Evolutionary conservation across 2,888 invertebrate genomes (phyloP).

Genomic region (Drosophila kuntzei): DNA sequence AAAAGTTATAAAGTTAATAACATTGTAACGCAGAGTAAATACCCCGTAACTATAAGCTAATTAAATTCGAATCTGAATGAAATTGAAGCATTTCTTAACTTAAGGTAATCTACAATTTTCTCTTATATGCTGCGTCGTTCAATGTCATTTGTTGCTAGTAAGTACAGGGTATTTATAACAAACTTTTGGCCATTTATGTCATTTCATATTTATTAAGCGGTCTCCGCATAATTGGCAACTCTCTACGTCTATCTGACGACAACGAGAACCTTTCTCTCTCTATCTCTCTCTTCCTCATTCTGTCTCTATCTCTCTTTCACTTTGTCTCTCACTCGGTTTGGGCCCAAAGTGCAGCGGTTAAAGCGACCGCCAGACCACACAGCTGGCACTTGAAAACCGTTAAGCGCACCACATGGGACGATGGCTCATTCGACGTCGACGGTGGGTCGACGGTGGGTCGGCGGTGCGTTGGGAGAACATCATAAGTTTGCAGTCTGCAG

Average conservation of each 20-base stretch:
- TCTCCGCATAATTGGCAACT: slow-evolving; percentile 71
- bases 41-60: not conserved
- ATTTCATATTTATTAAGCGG: slow-evolving; percentile 76
- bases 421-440: not conserved
- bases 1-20: not conserved
- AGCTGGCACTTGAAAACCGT: slow-evolving; percentile 44
- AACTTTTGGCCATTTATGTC: slow-evolving; percentile 72
- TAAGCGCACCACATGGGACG: slow-evolving; percentile 33
- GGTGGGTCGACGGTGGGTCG: not conserved
- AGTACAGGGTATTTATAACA: slow-evolving; percentile 19
- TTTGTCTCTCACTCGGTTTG: slow-evolving; percentile 2
- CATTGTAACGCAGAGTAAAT: not conserved
- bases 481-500: slow-evolving; percentile 32
- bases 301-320: not conserved
- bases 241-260: slow-evolving; percentile 22
- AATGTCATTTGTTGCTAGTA: not conserved
- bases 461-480: not conserved
- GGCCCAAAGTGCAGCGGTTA: slow-evolving; percentile 36
- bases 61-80: not conserved
- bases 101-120: not conserved
- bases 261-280: slow-evolving; percentile 13
- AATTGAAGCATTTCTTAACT: not conserved
- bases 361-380: slow-evolving; percentile 27
- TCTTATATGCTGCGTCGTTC: not conserved
- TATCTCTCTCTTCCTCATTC: not conserved